Conservation (phyloP, 2,113 vertebrate species). For the Oryctolagus cuniculus region mOryCun1.1 NC_091438.1:56791501-56792000, state of each 20-base stretch:
- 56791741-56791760: conserved; percentile 1
- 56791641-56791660: background rate
- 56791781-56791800: background rate
- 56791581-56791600: background rate
- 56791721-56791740: background rate
- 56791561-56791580: background rate
- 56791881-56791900: conserved; percentile 18
- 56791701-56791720: conserved; percentile 33
- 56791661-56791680: background rate
- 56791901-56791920: background rate
- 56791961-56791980: background rate
- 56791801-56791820: conserved; percentile 39
- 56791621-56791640: background rate
- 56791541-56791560: too few species aligned
- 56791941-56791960: background rate
- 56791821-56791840: conserved; percentile 8
- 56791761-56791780: background rate
- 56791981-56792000: background rate
- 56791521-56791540: background rate
- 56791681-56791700: conserved; percentile 32
- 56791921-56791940: background rate
- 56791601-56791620: background rate
- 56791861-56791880: background rate
- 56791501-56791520: background rate
- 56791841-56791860: background rate